Evolutionary conservation across 1,140 invertebrate genomes (phyloP).

Genomic region (Drosophila serrata): DNA sequence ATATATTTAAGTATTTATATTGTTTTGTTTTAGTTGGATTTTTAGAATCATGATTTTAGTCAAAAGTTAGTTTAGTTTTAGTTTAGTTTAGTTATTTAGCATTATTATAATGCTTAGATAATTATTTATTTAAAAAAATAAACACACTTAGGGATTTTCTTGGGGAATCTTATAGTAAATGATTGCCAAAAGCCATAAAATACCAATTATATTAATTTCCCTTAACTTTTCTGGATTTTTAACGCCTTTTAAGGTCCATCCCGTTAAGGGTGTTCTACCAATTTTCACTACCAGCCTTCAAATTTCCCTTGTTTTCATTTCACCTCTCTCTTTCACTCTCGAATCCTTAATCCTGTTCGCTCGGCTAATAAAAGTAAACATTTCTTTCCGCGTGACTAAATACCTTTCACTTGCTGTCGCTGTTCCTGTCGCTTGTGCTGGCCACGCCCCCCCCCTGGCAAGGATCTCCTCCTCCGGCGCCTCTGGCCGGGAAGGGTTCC

Average conservation of each 20-base stretch:
- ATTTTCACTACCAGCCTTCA: conserved; percentile 1
- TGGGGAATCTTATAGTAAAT: no score
- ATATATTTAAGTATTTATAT: no score
- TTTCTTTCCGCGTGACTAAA: conserved; percentile 82
- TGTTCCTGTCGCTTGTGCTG: conserved; percentile 40
- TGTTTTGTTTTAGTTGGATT: no score
- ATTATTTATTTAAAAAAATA: no score
- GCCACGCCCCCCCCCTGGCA: conserved; percentile 44
- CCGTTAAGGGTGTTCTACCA: not conserved
- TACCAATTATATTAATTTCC: no score
- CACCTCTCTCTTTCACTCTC: not conserved
- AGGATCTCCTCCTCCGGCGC: conserved; percentile 6
- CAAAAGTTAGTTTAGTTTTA: no score
- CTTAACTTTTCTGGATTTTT: not conserved
- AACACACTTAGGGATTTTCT: no score
- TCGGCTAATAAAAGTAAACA: conserved; percentile 77
- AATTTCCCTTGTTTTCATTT: not conserved
- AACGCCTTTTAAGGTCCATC: not conserved
- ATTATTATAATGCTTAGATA: no score
- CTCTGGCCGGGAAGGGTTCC: no score
- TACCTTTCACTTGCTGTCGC: conserved; percentile 80
- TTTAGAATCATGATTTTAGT: no score
- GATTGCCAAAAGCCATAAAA: no score
- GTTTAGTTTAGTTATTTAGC: no score
- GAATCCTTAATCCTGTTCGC: conserved; percentile 38